These are phyloP conservation scores for Orthonyx spaldingii DNA, from an alignment of 2,113 vertebrate species.

Conservation along the genomic window DNA sequence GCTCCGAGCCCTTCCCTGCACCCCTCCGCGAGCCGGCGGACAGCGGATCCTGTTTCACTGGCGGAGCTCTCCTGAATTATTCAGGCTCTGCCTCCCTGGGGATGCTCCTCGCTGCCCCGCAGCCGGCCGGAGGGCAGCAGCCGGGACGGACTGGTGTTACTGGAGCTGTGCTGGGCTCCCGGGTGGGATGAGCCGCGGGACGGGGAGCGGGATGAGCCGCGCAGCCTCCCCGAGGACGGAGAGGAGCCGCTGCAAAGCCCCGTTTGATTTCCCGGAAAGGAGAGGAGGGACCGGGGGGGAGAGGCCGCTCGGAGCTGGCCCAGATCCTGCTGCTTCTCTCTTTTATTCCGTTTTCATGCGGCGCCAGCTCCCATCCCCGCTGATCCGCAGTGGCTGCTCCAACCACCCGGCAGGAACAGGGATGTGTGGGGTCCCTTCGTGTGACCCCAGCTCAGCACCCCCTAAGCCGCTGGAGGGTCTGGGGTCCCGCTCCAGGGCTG, in stretches of 20 bases:
- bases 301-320: neutral
- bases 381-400: neutral
- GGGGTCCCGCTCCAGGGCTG: rapidly evolving
- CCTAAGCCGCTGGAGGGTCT: neutral
- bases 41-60: neutral
- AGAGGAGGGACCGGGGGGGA: neutral
- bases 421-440: neutral
- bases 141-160: rapidly evolving
- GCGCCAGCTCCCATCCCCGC: neutral
- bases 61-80: neutral
- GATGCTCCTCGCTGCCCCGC: neutral
- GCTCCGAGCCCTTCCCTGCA: neutral
- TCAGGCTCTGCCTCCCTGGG: neutral
- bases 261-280: neutral
- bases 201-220: rapidly evolving
- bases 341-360: neutral
- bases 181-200: rapidly evolving
- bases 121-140: neutral
- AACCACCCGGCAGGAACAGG: rapidly evolving
- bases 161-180: rapidly evolving
- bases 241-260: neutral
- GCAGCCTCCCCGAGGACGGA: neutral
- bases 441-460: neutral
- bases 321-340: neutral
- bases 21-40: neutral